Evolutionary conservation across 2,797 vertebrate genomes (phyloP).

Genomic region (Chelidonichthys spinosus): DNA sequence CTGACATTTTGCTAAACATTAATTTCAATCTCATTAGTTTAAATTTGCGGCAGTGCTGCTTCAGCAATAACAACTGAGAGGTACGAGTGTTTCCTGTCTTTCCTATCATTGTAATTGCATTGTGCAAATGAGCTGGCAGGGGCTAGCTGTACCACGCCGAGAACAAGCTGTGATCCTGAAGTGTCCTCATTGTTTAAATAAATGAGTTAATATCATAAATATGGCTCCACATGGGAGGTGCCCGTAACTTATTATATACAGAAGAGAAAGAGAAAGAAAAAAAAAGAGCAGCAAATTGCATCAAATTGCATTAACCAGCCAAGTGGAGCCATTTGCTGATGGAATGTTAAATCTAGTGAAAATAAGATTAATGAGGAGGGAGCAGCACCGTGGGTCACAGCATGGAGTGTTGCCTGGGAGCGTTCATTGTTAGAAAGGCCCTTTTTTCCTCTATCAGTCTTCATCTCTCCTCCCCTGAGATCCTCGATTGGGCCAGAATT

Average conservation of each 20-base stretch:
- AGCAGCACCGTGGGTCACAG: slow-evolving; percentile 66
- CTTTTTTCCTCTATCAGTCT: slow-evolving; percentile 67
- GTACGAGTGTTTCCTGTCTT: slow-evolving; percentile 24
- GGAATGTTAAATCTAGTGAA: slow-evolving; percentile 82
- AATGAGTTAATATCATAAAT: slow-evolving; percentile 71
- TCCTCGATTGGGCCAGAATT: slow-evolving; percentile 52
- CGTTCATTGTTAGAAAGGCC: slow-evolving; percentile 62
- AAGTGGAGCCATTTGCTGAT: slow-evolving; percentile 80
- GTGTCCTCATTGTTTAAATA: slow-evolving; percentile 66
- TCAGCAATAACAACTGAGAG: slow-evolving; percentile 27
- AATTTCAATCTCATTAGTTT: slow-evolving; percentile 39
- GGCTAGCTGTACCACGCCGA: slow-evolving; percentile 28
- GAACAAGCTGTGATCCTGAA: slow-evolving; percentile 44
- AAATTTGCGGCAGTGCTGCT: slow-evolving; percentile 16
- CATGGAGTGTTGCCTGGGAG: slow-evolving; percentile 60
- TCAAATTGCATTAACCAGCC: slow-evolving; percentile 81
- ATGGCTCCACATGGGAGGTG: slow-evolving; percentile 62
- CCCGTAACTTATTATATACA: slow-evolving; percentile 72
- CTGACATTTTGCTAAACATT: slow-evolving; percentile 24
- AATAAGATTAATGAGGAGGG: slow-evolving; percentile 83
- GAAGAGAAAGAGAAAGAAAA: slow-evolving; percentile 27
- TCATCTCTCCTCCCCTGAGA: slow-evolving; percentile 64
- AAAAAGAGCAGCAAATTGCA: slow-evolving; percentile 75
- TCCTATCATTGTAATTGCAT: slow-evolving; percentile 18
- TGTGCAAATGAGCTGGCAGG: slow-evolving; percentile 43